Evolutionary conservation across 2,113 vertebrate genomes (phyloP).

Genomic region (Dipodomys merriami): DNA sequence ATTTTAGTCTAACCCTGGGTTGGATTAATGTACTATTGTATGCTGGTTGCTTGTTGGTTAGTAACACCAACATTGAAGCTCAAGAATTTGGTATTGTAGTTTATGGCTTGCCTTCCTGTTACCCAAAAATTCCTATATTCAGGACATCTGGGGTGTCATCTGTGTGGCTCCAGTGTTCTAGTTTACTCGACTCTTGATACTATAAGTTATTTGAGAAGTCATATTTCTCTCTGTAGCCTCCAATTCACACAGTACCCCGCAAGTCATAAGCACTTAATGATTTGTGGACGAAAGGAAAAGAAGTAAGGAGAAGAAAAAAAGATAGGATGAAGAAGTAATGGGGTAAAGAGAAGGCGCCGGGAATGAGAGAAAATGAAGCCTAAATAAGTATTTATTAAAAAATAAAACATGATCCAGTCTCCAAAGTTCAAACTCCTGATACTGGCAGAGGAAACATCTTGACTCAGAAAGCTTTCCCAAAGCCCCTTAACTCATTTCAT

Average conservation of each 20-base stretch:
- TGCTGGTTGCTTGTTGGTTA: slow-evolving; percentile 48
- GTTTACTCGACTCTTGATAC: not conserved
- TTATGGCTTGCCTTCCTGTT: not conserved
- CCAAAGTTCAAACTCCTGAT: not conserved
- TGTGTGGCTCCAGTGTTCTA: not conserved
- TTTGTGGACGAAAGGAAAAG: not conserved
- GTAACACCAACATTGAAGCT: slow-evolving; percentile 4
- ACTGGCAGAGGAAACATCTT: not conserved
- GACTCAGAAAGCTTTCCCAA: not conserved
- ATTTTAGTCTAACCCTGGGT: slow-evolving; percentile 34
- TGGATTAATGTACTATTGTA: slow-evolving; percentile 15
- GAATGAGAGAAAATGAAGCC: not conserved
- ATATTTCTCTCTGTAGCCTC: not conserved
- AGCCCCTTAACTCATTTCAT: not conserved
- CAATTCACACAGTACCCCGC: not conserved
- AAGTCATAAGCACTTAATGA: not conserved
- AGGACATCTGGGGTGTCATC: not conserved
- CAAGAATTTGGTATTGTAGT: slow-evolving; percentile 11
- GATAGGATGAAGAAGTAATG: too few relatives aligned
- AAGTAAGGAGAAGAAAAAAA: not conserved
- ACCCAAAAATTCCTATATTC: not conserved
- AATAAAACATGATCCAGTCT: not conserved
- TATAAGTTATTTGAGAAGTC: not conserved
- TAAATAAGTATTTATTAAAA: slow-evolving; percentile 26
- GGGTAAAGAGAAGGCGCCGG: not conserved